Evolutionary conservation across 2,797 vertebrate species (phyloP).

Genomic region (Taenioides sp.): DNA sequence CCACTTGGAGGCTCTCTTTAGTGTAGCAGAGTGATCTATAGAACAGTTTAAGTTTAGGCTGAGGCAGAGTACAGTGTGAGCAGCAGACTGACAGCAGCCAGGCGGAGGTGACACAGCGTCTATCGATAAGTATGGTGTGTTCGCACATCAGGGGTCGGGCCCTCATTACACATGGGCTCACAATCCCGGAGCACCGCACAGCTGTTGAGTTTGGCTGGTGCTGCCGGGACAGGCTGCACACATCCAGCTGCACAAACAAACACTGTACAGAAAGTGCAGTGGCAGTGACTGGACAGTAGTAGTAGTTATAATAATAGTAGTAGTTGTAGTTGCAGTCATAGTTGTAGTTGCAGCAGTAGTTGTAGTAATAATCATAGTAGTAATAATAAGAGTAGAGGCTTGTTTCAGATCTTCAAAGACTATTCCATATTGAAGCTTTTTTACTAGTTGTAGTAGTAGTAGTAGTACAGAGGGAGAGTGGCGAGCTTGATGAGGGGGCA

Average conservation of each 20-base stretch:
- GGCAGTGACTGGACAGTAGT: slow-evolving; percentile 28
- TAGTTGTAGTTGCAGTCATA: slow-evolving; percentile 33
- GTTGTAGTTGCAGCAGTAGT: slow-evolving; percentile 32
- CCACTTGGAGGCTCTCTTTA: slow-evolving; percentile 45
- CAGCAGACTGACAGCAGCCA: slow-evolving; percentile 42
- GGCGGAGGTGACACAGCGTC: slow-evolving; percentile 40
- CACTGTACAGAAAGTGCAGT: slow-evolving; percentile 28
- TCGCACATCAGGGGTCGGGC: slow-evolving; percentile 59
- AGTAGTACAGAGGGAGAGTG: slow-evolving; percentile 17
- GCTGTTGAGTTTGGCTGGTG: slow-evolving; percentile 64
- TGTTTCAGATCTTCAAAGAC: too few species aligned
- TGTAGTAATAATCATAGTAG: not conserved
- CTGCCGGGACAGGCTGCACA: slow-evolving; percentile 51
- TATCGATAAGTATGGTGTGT: slow-evolving; percentile 61
- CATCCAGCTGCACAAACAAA: slow-evolving; percentile 76
- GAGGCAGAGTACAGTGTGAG: slow-evolving; percentile 22
- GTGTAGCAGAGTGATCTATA: slow-evolving; percentile 41
- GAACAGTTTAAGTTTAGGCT: slow-evolving; percentile 46
- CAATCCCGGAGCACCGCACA: slow-evolving; percentile 61
- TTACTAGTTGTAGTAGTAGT: slow-evolving; percentile 20
- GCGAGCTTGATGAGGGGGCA: not conserved
- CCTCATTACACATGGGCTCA: slow-evolving; percentile 61
- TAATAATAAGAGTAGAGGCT: too few species aligned
- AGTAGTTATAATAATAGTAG: slow-evolving; percentile 4
- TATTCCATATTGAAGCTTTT: too few species aligned